Evolutionary conservation across 2,113 vertebrate species (phyloP).

Genomic region (Elanoides forficatus): DNA sequence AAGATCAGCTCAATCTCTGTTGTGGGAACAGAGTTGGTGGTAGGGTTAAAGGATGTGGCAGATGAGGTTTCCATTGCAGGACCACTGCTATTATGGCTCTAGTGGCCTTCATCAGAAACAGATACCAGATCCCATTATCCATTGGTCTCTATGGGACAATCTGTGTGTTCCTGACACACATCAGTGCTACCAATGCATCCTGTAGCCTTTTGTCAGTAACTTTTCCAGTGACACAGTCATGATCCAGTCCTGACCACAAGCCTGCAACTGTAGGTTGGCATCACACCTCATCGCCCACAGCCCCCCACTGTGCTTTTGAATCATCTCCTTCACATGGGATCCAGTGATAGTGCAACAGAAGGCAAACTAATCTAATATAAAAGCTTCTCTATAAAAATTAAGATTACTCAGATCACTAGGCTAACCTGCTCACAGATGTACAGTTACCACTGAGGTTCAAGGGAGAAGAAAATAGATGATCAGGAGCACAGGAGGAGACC

Average conservation of each 20-base stretch:
- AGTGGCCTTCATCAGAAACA: neutral
- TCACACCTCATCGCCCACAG: neutral
- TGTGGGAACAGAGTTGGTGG: neutral
- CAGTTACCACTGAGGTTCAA: neutral
- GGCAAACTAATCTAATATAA: neutral
- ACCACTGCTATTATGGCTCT: neutral
- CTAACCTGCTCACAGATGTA: neutral
- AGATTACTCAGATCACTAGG: neutral
- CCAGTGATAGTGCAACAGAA: neutral
- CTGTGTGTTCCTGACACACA: accelerated
- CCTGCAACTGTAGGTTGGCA: neutral
- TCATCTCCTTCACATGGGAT: neutral
- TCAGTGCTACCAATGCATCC: neutral
- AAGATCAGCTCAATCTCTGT: neutral
- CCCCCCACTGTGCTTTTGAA: neutral
- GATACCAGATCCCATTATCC: neutral
- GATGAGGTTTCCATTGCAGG: neutral
- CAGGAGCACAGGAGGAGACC: neutral
- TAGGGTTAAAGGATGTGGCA: neutral
- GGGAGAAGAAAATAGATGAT: neutral
- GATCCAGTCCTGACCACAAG: neutral
- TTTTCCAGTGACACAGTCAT: neutral
- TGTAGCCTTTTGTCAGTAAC: neutral
- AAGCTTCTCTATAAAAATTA: neutral
- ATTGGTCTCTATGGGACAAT: accelerated